A percentile compares a stretch with the other conserved stretches of the same genome.
phyloP scores from a whole-genome alignment of 1,140 invertebrate species.

The Pachyrhynchus sulphureomaculatus region DNA sequence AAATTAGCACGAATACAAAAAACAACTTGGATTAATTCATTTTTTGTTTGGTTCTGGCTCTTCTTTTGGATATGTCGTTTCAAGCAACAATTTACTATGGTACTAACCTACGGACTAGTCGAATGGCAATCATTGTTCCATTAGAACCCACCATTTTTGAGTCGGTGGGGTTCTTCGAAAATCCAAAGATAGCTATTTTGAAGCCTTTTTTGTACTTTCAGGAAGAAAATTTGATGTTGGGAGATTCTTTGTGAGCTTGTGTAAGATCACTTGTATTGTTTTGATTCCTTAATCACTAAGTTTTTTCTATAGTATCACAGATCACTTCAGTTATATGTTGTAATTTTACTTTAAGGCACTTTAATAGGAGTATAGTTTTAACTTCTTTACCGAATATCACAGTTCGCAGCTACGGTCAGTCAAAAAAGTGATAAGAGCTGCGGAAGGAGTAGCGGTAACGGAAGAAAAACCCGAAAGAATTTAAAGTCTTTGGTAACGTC shows the following conservation, averaged over 20 bases:
- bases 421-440: no score
- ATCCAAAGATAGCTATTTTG: conserved; percentile 51
- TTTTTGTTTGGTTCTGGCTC: no score
- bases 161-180: conserved; percentile 43
- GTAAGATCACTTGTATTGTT: conserved; percentile 1
- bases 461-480: not conserved
- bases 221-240: not conserved
- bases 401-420: no score
- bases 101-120: conserved; percentile 66
- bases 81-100: no score
- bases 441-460: no score
- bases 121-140: conserved; percentile 79
- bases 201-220: conserved; percentile 31
- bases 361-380: not conserved
- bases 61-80: no score
- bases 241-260: conserved; percentile 11
- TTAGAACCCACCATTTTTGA: conserved; percentile 74
- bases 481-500: conserved; percentile 23
- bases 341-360: conserved; percentile 4
- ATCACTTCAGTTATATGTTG: conserved; percentile 5
- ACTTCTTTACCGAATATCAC: not conserved
- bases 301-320: conserved; percentile 27
- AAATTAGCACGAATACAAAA: no score
- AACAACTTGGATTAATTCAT: no score
- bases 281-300: not conserved